Evolutionary conservation across 37 sponge, comb jelly and placozoan genomes (phyloP), one percentile per base, ranked within the genome.

Genomic region (Agelas oroides): DNA sequence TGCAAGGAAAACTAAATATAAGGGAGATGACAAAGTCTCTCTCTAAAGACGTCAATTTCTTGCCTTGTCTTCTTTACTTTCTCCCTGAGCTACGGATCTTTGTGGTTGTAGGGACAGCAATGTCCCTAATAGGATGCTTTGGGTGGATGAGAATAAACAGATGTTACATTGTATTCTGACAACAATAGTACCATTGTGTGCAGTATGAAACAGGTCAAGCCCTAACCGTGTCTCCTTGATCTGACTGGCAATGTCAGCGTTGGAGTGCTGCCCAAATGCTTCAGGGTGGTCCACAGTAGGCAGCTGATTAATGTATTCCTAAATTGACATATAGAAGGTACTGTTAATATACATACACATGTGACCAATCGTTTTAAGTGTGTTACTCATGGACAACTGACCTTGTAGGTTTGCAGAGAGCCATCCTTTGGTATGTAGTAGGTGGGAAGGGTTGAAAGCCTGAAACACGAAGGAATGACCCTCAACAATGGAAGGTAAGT

Each of bases 351-450:
- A 32, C 59, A 46, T 3, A 46, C 8, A 8, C n/a, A n/a, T n/a
- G n/a, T n/a, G n/a, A n/a, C n/a, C n/a, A n/a, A n/a, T n/a, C n/a
- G n/a, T n/a, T n/a, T n/a, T n/a, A n/a, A n/a, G n/a, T n/a, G n/a
- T n/a, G n/a, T n/a, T n/a, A n/a, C n/a, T 46, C 6, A 46, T 46
- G 3, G 46, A 8, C 46, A 46, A 46, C 28, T 3, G 24, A 87
- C 92, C 87, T 78, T 88, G 83, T 95, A 95, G 54, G 84, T 55
- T 46, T 91, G 85, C 21, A 97, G 80, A 0, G 94, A 53, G 18
- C 99, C 99, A 80, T 99, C 99, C 77, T 96, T 99, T 20, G 99
- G 99, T 30, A 99, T 91, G 73, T 99, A 99, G 84, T 99, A 99
- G 40, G 92, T 93, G 25, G 88, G 78, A 14, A 97, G 81, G 31